These are phyloP conservation scores for Parauchenoglanis ngamensis DNA, from an alignment of 2,797 vertebrate genomes.

Conservation along the genomic window DNA sequence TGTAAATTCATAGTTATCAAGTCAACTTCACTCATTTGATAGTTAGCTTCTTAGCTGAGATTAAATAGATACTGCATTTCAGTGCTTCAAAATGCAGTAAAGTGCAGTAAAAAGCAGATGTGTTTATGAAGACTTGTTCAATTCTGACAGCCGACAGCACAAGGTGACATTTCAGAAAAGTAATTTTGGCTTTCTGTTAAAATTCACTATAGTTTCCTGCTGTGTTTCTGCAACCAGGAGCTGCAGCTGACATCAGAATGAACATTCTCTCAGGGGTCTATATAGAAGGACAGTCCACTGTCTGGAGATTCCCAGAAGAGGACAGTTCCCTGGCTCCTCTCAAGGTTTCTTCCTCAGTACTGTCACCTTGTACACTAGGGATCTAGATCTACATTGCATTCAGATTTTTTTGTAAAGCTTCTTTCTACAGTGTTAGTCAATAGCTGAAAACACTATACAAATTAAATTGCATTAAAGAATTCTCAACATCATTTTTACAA, in stretches of 20 bases:
- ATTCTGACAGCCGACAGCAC: neutral
- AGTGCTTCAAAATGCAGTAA: too few species aligned
- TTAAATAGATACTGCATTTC: neutral
- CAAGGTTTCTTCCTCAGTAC: neutral
- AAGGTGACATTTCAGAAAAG: neutral
- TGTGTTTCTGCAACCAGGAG: neutral
- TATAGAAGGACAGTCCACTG: too few species aligned
- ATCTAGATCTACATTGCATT: neutral
- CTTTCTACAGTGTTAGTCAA: neutral
- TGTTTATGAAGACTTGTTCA: neutral
- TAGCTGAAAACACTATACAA: neutral
- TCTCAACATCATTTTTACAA: neutral
- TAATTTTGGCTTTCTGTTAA: neutral
- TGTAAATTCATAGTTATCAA: neutral
- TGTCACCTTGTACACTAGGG: neutral
- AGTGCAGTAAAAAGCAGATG: neutral
- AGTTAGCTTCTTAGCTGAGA: neutral
- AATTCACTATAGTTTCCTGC: neutral
- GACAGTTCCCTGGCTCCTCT: neutral
- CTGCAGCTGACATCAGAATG: neutral
- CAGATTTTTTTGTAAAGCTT: neutral
- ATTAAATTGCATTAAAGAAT: neutral
- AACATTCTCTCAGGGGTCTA: neutral
- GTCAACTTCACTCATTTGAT: neutral
- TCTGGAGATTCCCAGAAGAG: neutral